Base-by-base conservation (phyloP, 2,888 invertebrate genomes). In the Drosophila infuscata region DNA sequence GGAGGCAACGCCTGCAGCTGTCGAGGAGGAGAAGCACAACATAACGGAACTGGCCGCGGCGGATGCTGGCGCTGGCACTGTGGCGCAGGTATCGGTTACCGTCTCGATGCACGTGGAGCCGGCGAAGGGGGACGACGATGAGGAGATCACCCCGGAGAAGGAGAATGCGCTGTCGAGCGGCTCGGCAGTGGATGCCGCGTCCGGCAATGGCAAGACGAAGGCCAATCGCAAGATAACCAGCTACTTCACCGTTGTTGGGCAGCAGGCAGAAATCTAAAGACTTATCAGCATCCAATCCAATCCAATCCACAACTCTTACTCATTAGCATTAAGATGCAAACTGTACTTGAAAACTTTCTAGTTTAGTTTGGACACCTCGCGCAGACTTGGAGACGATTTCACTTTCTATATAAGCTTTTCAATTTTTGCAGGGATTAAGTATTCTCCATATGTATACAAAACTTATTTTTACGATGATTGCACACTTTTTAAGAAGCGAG, bases 221-320 rank as follows among this genome's bases (percentile, higher is more conserved):
- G 64, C 76, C 20, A 83, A 87, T 69, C 86, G 91, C 62, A 92
- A 92, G 75, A 90, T 92, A 17, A 83, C 91, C 25, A 92, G 91
- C 76, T 92, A 89, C 68, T 92, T 92, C 56, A 90, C 92, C n/a
- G 92, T 91, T 48, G 84, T 92, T 33, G 92, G 91, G 5, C 92
- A 92, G 61, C 88, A 92, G 76, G 83, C 91, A 53, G 89, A 92
- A 78, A 81, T 82, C 69, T 89, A 84, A 89, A 89, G 90, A 89
- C 90, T 91, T 87, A 76, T 71, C 70, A 63, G 76, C 70, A 72
- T 68, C 67, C 51, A 65, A 63, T 74, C 80, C 72, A 76, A 60
- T 58, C 72, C 58, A 70, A 78, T 56, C 54, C 57, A 67, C 63
- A 63, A 56, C 60, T 83, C 72, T 78, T 84, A 85, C 85, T 86